These are phyloP conservation scores for Metopolophium dirhodum DNA, from an alignment of 1,140 invertebrate genomes.

Conservation along the genomic window DNA sequence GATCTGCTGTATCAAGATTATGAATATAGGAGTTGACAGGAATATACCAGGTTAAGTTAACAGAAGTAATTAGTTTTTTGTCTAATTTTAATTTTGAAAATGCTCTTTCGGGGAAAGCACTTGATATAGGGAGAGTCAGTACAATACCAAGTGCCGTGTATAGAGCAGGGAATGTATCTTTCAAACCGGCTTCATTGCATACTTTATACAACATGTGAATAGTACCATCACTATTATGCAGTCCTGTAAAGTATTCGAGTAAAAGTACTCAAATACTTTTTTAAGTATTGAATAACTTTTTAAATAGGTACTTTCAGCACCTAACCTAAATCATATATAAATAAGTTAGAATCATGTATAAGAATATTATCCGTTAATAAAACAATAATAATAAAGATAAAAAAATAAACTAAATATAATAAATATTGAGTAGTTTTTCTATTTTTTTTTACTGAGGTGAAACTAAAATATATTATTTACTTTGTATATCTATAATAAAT, in stretches of 20 bases:
- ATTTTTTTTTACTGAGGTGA: background rate
- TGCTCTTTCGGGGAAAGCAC: background rate
- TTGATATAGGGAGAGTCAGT: background rate
- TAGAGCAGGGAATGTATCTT: slow-evolving; percentile 17
- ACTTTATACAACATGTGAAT: slow-evolving; percentile 15
- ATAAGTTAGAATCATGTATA: background rate
- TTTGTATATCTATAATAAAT: background rate
- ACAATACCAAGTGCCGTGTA: background rate
- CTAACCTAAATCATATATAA: slow-evolving; percentile 59
- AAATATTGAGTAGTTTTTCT: background rate
- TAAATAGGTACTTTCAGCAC: too few species aligned
- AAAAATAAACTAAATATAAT: slow-evolving; percentile 1
- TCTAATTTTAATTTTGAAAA: slow-evolving; percentile 8
- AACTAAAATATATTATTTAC: background rate
- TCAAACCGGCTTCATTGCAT: slow-evolving; percentile 7
- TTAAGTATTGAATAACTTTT: too few species aligned
- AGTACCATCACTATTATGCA: slow-evolving; percentile 2
- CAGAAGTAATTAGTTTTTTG: too few species aligned
- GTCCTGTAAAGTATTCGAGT: too few species aligned
- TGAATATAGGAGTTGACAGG: too few species aligned
- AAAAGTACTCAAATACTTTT: too few species aligned
- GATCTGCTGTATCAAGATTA: too few species aligned
- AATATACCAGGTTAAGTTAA: too few species aligned
- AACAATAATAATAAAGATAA: background rate
- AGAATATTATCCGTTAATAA: background rate